Conservation (phyloP, 2,888 invertebrate genomes). For the Conistra vaccinii region DNA sequence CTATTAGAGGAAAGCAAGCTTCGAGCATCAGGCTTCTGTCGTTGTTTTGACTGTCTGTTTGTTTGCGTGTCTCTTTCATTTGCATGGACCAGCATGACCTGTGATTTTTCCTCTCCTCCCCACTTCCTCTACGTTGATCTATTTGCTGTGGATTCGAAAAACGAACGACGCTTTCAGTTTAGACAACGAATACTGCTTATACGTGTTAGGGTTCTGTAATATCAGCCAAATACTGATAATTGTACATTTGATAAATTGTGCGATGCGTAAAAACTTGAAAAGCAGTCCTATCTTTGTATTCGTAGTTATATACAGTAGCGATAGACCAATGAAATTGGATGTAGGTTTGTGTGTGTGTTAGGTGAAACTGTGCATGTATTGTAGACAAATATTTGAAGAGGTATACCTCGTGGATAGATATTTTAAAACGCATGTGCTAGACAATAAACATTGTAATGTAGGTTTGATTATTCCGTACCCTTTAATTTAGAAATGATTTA, state of each 20-base stretch:
- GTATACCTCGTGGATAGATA: slow-evolving; percentile 69
- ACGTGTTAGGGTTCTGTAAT: slow-evolving; percentile 58
- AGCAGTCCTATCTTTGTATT: slow-evolving; percentile 72
- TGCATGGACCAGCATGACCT: slow-evolving; percentile 89
- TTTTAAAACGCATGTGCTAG: slow-evolving; percentile 74
- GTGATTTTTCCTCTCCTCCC: slow-evolving; percentile 83
- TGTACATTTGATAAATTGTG: slow-evolving; percentile 67
- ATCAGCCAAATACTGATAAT: slow-evolving; percentile 56
- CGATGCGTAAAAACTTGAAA: slow-evolving; percentile 73
- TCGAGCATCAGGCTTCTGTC: slow-evolving; percentile 87
- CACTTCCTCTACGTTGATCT: slow-evolving; percentile 76
- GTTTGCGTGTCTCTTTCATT: slow-evolving; percentile 90
- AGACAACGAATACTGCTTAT: slow-evolving; percentile 64
- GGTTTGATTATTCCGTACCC: slow-evolving; percentile 47
- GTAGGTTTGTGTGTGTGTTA: slow-evolving; percentile 86
- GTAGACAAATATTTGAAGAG: slow-evolving; percentile 76
- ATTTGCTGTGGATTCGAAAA: slow-evolving; percentile 76
- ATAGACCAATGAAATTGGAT: slow-evolving; percentile 76
- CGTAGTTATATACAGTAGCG: slow-evolving; percentile 78
- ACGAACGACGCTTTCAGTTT: slow-evolving; percentile 73
- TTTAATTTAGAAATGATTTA: slow-evolving; percentile 53
- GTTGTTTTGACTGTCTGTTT: slow-evolving; percentile 87
- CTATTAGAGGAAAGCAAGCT: slow-evolving; percentile 83
- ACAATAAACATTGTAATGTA: slow-evolving; percentile 57
- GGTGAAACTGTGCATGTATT: slow-evolving; percentile 82